A percentile compares a stretch with the other conserved stretches of the same genome.
Conservation (phyloP, 2,113 vertebrate species). For the Oxyura jamaicensis region DNA sequence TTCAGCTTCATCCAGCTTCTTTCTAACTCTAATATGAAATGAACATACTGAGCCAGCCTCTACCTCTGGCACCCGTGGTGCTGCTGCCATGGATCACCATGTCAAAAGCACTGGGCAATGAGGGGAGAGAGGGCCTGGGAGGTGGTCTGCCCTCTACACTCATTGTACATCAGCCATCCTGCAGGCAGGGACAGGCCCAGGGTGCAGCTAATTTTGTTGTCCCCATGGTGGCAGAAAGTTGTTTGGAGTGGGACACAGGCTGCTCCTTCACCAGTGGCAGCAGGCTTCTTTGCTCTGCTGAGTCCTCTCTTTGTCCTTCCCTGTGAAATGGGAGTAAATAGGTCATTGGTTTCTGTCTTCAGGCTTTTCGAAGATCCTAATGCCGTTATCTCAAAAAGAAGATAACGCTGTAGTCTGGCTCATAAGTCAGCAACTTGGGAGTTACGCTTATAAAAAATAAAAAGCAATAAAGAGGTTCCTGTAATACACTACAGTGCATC, state of each 20-base stretch:
- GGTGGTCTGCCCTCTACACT: accelerated
- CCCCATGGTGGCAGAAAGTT: not conserved
- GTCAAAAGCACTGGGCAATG: accelerated
- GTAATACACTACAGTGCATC: not conserved
- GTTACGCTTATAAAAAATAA: conserved; percentile 21
- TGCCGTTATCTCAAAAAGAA: conserved; percentile 9
- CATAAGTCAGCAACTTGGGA: not conserved
- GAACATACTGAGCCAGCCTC: not conserved
- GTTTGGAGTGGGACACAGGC: not conserved
- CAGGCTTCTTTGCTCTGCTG: not conserved
- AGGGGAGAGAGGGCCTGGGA: not conserved
- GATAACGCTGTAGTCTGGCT: conserved; percentile 25
- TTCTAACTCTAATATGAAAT: not conserved
- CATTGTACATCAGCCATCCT: accelerated
- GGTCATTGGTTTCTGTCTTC: not conserved
- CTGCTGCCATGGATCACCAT: accelerated
- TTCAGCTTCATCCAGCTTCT: not conserved
- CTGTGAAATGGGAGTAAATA: not conserved
- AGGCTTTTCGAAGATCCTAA: conserved; percentile 9
- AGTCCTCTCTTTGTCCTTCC: not conserved
- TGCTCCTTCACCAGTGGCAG: not conserved
- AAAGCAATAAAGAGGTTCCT: conserved; percentile 6
- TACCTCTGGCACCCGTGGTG: not conserved
- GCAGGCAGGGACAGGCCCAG: not conserved
- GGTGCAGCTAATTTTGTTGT: not conserved